phyloP scores from a whole-genome alignment of 2,113 vertebrate genomes.

The Pachypanchax playfairii region DNA sequence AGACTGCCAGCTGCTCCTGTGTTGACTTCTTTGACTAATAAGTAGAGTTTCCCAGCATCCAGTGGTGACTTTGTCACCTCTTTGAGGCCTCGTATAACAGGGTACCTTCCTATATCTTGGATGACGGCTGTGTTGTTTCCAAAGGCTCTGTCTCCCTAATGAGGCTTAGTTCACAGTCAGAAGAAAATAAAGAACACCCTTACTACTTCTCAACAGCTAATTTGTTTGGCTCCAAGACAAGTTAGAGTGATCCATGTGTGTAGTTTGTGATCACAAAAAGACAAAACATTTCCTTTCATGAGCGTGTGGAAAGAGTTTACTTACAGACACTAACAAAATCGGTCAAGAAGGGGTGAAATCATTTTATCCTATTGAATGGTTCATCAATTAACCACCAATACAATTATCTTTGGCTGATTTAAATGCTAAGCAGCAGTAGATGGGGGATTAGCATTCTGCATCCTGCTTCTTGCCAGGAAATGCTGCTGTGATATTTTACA shows the following conservation, averaged over 20 bases:
- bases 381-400: conserved; percentile 64
- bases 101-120: conserved; percentile 53
- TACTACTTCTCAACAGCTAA: conserved; percentile 46
- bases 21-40: conserved; percentile 40
- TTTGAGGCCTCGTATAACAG: conserved; percentile 56
- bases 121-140: conserved; percentile 53
- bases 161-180: conserved; percentile 56
- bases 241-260: conserved; percentile 36
- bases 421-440: conserved; percentile 55
- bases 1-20: conserved; percentile 45
- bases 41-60: conserved; percentile 13
- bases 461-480: conserved; percentile 36
- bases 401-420: conserved; percentile 68
- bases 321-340: conserved; percentile 47
- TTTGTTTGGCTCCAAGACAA: conserved; percentile 66
- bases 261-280: conserved; percentile 65
- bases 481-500: conserved; percentile 57
- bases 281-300: conserved; percentile 47
- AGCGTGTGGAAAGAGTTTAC: conserved; percentile 42
- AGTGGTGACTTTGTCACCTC: conserved; percentile 39
- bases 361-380: conserved; percentile 70
- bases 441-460: conserved; percentile 53
- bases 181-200: conserved; percentile 38
- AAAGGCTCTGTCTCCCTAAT: conserved; percentile 51
- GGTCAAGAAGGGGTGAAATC: conserved; percentile 66